Base-by-base conservation (phyloP, 2,888 invertebrate genomes). In the Hirtodrosophila confusa region DNA sequence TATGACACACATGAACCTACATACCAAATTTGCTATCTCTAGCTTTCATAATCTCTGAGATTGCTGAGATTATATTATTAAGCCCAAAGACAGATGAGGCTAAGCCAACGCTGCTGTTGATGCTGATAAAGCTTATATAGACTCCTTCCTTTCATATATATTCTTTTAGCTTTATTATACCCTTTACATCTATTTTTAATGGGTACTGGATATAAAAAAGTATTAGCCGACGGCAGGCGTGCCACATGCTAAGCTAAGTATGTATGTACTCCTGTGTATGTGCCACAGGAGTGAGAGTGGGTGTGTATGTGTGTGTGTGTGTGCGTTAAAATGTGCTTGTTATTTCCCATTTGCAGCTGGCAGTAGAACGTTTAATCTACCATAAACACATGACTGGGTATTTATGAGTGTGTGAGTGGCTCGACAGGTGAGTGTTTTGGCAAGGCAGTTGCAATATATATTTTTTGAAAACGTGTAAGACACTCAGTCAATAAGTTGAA, bases 301-400 rank as follows among this genome's bases (percentile, higher is more conserved):
- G 40, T 49, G 8, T 8, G 29, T 11, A 47, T 61, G 31, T 29
- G 43, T 33, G 56, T 43, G 23, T 24, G 39, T 24, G 40, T 36
- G 50, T 37, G 53, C 40, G 27, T 57, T 27, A 23, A 43, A 45
- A 55, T 61, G 54, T 69, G 58, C 54, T 62, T 56, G 63, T 70
- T 80, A 71, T 78, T 65, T 60, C 76, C 75, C 79, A 80, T 76
- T 77, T 74, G 66, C 80, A 75, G 84, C 63, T 77, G 68, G 66
- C 86, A 70, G 73, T 50, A 77, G 51, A 83, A 73, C 75, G 84
- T 73, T 82, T 86, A 82, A 82, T 86, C 86, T 86, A 75, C 66
- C 84, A 86, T 79, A 83, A 82, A 68, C 86, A 82, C 79, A 80
- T 76, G 83, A 79, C 78, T 58, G 63, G 39, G 73, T 83, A 82